Percentiles rank a stretch among this genome's conserved stretches.
These are phyloP conservation scores for Perognathus longimembris DNA, from an alignment of 2,113 vertebrate species.

Conservation along the genomic window DNA sequence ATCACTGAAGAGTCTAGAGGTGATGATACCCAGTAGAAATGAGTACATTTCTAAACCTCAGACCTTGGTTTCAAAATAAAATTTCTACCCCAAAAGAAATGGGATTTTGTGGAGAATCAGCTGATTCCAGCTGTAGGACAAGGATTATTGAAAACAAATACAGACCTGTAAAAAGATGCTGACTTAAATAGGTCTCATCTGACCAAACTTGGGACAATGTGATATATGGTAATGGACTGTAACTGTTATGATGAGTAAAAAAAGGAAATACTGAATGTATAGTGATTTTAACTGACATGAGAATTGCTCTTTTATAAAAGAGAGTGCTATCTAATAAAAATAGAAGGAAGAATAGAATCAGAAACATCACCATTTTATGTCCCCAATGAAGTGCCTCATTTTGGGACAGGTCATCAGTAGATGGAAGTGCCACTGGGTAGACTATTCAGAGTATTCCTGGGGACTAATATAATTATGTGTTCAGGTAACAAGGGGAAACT, in stretches of 20 bases:
- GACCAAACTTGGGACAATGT: neutral
- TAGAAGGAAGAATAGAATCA: neutral
- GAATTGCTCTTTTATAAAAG: neutral
- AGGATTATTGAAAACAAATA: constrained; percentile 2
- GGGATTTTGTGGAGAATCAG: neutral
- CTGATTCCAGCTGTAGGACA: neutral
- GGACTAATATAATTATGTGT: neutral
- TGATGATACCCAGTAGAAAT: neutral
- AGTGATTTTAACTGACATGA: neutral
- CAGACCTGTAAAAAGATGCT: neutral
- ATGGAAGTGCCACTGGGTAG: neutral
- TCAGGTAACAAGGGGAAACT: neutral
- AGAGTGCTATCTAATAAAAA: neutral
- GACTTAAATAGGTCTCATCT: neutral
- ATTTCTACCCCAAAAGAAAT: neutral
- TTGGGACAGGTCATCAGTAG: neutral
- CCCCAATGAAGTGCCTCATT: neutral
- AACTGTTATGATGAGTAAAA: neutral
- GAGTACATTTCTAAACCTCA: neutral
- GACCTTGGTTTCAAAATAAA: neutral
- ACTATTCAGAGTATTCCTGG: neutral
- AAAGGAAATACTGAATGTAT: neutral
- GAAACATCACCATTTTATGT: neutral
- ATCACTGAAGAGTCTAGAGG: neutral
- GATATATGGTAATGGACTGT: neutral